These are phyloP conservation scores for Hedychridium roseum DNA, from an alignment of 2,888 invertebrate genomes.

Conservation along the genomic window DNA sequence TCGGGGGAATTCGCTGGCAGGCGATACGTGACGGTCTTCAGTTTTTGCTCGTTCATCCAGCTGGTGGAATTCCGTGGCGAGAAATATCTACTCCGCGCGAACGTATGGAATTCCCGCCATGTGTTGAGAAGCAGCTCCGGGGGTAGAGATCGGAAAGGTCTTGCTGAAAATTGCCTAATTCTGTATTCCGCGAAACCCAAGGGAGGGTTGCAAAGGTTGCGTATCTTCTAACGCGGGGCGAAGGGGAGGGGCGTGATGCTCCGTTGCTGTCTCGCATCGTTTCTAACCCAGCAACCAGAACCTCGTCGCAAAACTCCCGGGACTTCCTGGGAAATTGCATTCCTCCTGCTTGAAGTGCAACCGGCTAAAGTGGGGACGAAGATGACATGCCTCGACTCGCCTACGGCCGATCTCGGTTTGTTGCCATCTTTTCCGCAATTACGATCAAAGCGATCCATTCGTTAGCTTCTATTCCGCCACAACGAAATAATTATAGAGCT, in stretches of 20 bases:
- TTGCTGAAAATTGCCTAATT: constrained; percentile 18
- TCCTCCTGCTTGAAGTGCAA: not conserved
- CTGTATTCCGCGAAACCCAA: not conserved
- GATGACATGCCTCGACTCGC: constrained; percentile 2
- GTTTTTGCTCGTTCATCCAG: no score
- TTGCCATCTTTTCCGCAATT: no score
- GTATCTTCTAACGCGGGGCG: constrained; percentile 6
- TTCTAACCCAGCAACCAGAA: not conserved
- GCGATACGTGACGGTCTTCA: no score
- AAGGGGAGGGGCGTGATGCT: not conserved
- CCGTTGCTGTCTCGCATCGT: constrained; percentile 9
- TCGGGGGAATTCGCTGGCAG: no score
- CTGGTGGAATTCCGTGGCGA: no score
- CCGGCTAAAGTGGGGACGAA: constrained; percentile 1
- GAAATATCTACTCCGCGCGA: not conserved
- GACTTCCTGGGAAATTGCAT: constrained; percentile 12
- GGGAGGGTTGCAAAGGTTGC: not conserved
- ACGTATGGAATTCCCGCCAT: constrained; percentile 6
- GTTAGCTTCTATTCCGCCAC: no score
- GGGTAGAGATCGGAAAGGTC: no score
- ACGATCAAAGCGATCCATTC: no score
- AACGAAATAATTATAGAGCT: no score
- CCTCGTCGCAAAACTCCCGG: constrained; percentile 6
- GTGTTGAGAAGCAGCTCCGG: no score
- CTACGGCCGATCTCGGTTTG: no score